Evolutionary conservation across 2,888 invertebrate species (phyloP).

Genomic region (Mechanitis mazaeus): DNA sequence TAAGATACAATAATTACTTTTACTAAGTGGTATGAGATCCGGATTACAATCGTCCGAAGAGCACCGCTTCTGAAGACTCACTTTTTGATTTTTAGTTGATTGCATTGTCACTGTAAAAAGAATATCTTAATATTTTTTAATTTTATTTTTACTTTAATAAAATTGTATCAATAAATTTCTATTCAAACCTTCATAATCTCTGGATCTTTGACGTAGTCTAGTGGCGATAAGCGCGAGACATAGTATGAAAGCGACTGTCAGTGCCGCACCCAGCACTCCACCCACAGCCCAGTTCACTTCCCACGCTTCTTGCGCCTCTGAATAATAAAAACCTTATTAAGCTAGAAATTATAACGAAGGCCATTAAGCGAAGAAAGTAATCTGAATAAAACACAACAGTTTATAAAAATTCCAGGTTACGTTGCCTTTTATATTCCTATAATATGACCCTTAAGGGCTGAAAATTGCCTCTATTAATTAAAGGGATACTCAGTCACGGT

Average conservation of each 20-base stretch:
- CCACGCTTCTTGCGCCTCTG: conserved; percentile 68
- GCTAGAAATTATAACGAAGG: background rate
- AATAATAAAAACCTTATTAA: conserved; percentile 7
- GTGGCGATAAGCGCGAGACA: conserved; percentile 80
- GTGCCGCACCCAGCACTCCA: conserved; percentile 82
- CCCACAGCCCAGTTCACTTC: conserved; percentile 76
- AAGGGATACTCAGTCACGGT: too few relatives aligned
- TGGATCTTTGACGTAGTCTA: conserved; percentile 73
- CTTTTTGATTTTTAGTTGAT: conserved; percentile 76
- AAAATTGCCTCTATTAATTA: too few relatives aligned
- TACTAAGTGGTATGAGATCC: conserved; percentile 90
- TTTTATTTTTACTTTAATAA: too few relatives aligned
- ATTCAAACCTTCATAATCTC: conserved; percentile 70
- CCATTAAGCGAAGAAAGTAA: too few relatives aligned
- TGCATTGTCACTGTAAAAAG: conserved; percentile 58
- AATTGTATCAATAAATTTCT: background rate
- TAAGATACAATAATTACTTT: conserved; percentile 76
- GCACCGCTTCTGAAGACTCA: conserved; percentile 73
- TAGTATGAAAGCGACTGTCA: conserved; percentile 81
- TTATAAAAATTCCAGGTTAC: too few relatives aligned
- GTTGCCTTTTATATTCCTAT: too few relatives aligned
- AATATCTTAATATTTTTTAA: conserved; percentile 3
- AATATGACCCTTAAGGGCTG: too few relatives aligned
- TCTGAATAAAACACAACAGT: too few relatives aligned
- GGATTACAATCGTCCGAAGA: conserved; percentile 90